Evolutionary conservation across 2,797 vertebrate species (phyloP).

Genomic region (Poeciliopsis presidionis): DNA sequence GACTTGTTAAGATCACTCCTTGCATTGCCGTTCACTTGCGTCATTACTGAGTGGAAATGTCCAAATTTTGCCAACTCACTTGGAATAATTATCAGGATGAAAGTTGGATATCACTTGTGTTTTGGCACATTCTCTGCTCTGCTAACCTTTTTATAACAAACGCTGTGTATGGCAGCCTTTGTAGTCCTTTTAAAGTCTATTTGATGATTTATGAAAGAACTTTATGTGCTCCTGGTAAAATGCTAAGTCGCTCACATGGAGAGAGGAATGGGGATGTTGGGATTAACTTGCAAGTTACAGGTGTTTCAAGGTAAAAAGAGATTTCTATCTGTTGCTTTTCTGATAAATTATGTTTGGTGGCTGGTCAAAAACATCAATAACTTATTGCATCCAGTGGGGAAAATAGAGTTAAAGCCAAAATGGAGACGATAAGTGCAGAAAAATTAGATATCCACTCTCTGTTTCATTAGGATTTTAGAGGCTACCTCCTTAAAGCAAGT

Average conservation of each 20-base stretch:
- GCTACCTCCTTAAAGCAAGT: not conserved
- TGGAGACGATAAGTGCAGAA: not conserved
- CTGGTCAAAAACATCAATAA: not conserved
- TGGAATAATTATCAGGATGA: conserved; percentile 50
- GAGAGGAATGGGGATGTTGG: not conserved
- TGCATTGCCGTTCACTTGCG: conserved; percentile 71
- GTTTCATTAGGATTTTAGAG: not conserved
- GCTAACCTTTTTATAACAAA: conserved; percentile 15
- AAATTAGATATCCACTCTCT: not conserved
- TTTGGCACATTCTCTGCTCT: not conserved
- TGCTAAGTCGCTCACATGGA: not conserved
- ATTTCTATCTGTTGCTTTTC: not conserved
- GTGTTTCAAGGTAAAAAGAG: not conserved
- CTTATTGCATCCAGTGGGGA: not conserved
- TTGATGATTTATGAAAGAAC: not conserved
- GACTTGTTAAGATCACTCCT: conserved; percentile 69
- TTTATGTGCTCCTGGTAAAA: not conserved
- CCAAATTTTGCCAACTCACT: conserved; percentile 67
- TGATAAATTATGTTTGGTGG: not conserved
- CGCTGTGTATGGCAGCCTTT: not conserved
- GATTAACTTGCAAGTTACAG: not conserved
- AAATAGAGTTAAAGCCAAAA: conserved; percentile 5
- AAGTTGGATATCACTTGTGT: conserved; percentile 29
- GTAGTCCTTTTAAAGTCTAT: not conserved
- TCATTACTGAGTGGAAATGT: conserved; percentile 66